Conservation (phyloP, 2,113 vertebrate species). For the Peromyscus maniculatus region DNA sequence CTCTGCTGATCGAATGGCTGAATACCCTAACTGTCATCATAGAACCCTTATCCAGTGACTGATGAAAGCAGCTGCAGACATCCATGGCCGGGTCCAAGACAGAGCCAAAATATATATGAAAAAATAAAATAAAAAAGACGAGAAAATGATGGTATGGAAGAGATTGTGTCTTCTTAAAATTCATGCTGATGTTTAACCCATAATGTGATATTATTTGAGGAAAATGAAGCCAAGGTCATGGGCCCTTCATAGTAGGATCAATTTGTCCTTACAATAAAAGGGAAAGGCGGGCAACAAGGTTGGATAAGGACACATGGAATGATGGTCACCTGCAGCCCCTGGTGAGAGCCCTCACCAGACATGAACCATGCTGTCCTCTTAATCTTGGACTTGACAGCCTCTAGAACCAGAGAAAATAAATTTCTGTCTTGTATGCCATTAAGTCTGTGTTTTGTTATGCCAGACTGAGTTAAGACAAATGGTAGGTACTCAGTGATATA, state of each 20-base stretch:
- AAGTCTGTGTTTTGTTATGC: neutral
- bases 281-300: neutral
- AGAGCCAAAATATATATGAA: no score
- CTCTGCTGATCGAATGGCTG: no score
- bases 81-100: no score
- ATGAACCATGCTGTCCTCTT: neutral
- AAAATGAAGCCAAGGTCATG: neutral
- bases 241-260: neutral
- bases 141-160: neutral
- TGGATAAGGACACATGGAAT: neutral
- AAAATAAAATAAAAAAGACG: neutral
- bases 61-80: no score
- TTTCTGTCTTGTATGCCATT: neutral
- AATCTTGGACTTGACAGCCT: neutral
- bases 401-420: neutral
- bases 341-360: neutral
- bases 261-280: neutral
- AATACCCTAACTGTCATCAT: no score
- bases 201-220: neutral
- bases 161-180: neutral
- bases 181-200: neutral
- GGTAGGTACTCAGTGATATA: neutral
- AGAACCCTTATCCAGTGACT: no score
- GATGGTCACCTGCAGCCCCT: neutral
- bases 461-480: neutral